Base-by-base conservation (phyloP, 1,140 invertebrate genomes). In the Asobara japonica region DNA sequence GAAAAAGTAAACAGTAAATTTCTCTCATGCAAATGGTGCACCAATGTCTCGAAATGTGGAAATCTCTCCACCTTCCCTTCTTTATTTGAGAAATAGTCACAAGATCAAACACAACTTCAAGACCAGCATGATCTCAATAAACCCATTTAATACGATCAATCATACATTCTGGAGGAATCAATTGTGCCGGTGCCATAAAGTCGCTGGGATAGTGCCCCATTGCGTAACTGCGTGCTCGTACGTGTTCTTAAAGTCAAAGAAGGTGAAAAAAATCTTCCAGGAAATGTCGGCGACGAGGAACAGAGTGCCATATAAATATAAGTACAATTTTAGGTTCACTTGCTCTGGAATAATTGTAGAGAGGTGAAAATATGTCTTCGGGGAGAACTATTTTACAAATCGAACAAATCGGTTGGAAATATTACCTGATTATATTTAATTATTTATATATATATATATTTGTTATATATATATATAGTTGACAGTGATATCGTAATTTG, bases 111-210 rank as follows among this genome's bases (percentile, higher is more conserved):
- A 56, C 20, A 56, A 56, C 25, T 45, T 45, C 20, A 56, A 56
- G 51, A 25, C 22, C 51, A 27, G 11, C 51, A 13, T 22, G 25
- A 56, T 56, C 20, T 56, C 51, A 56, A 56, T 56, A 56, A 56
- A 56, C 4, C 22, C 51, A 56, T 18, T 56, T 56, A 56, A 27
- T 25, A 56, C 18, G 51, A 56, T 56, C 25, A 56, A 56, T 56
- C 51, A 22, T 25, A 56, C 3, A 56, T 56, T 56, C 51, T 18
- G 4, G 51, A 25, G 45, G 51, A 56, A 56, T 56, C 51, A 56
- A 56, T 22, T 56, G 51, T 56, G 13, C 20, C 51, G 51, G 51
- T 56, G 51, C 51, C 51, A 27, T 56, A 27, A 27, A 56, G 51
- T 56, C 51, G 51, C 20, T 27, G 51, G 8, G 20, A 56, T 22